These are phyloP conservation scores for Chionis minor DNA, from an alignment of 2,113 vertebrate genomes.

Conservation along the genomic window DNA sequence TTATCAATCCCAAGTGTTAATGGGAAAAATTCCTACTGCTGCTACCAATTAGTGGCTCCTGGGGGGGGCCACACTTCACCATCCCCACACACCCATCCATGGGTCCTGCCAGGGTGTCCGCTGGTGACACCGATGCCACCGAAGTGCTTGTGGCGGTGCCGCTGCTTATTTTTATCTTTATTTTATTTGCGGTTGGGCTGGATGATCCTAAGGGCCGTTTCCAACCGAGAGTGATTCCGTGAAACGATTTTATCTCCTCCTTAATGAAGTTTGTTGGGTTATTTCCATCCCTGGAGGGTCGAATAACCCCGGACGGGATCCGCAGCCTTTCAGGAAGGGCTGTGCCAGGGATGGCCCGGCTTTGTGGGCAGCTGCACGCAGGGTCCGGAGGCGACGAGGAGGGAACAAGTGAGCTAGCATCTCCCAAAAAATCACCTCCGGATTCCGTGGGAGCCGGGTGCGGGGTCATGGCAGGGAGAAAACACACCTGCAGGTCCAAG, in stretches of 20 bases:
- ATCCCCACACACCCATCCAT: too few species aligned
- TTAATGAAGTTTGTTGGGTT: neutral
- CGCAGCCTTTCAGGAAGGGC: neutral
- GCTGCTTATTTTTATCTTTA: neutral
- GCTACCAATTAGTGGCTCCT: neutral
- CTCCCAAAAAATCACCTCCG: neutral
- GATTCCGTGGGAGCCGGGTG: neutral
- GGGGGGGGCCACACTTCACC: too few species aligned
- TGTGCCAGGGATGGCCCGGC: too few species aligned
- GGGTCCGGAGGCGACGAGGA: neutral
- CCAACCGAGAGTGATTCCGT: neutral
- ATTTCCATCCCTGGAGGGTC: neutral
- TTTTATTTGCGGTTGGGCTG: neutral
- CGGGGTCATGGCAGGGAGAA: neutral
- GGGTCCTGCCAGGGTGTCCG: neutral
- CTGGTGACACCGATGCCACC: neutral
- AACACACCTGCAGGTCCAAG: neutral
- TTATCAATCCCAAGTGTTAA: neutral
- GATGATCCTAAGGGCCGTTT: neutral
- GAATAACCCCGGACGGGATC: neutral
- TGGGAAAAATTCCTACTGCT: neutral
- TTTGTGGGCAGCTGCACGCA: fast-evolving
- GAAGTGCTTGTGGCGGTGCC: neutral
- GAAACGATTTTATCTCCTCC: neutral
- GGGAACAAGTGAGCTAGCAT: neutral